Evolutionary conservation across 2,113 vertebrate species (phyloP), one percentile per base, ranked within the genome.

Genomic region (Gobio gobio): DNA sequence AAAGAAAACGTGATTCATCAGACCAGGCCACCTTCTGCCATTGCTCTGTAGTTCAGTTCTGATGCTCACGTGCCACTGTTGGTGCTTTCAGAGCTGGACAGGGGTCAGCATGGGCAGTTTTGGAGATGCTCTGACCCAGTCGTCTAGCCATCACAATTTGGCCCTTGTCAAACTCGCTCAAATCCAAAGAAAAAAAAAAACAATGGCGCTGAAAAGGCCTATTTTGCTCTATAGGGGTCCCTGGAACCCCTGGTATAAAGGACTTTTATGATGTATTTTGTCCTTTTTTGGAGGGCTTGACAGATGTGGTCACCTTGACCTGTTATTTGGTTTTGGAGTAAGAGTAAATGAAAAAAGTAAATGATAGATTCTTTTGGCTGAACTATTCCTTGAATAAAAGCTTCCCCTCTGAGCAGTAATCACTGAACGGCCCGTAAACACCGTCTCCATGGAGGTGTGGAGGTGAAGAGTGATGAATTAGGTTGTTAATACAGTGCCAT

Each of bases 401-500:
- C 33, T 36, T 40, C 20, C 9, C 13, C 36, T 18, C 43, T 33
- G 43, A 22, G 40, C 20, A 29, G n/a, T 47, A 26, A 78, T 58
- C 22, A 49, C n/a, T 26, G 40, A 78, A 74, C 56, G 68, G 43
- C 29, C 70, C n/a, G 58, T 79, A 47, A 79, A 79, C 40, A 7
- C 18, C 6, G 66, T 49, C 66, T 82, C 54, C 10, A 5, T 63
- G 51, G 81, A 87, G 51, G 20, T 63, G 63, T 54, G 77, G 66
- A 85, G 80, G 73, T 85, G 88, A 87, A 79, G 68, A 83, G 58
- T 76, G 80, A 51, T 36, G 76, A 80, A 87, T 83, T 58, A 77
- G 80, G 78, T 87, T 85, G 88, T 83, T 85, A 87, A 89, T 86
- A 78, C 63, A 82, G 61, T 43, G n/a, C 72, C 70, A 56, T 68